Evolutionary conservation across 2,888 invertebrate genomes (phyloP).

Genomic region (Artemia sinica): DNA sequence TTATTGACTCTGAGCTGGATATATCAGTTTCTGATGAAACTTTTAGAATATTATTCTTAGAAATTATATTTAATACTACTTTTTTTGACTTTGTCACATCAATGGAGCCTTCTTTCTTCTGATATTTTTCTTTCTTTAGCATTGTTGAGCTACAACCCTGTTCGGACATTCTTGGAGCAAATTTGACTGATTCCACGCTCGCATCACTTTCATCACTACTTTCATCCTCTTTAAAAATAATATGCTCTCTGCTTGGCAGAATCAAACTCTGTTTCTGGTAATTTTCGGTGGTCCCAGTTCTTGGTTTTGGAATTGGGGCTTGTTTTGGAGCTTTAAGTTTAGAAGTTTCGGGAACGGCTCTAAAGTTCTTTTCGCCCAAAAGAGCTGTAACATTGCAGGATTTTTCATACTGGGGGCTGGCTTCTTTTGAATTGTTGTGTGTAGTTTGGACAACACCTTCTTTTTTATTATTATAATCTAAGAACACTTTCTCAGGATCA

Average conservation of each 20-base stretch:
- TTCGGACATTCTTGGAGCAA: too few species aligned
- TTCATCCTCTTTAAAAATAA: background rate
- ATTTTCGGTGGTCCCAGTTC: background rate
- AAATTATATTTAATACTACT: too few species aligned
- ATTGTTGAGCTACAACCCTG: too few species aligned
- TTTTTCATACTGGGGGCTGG: background rate
- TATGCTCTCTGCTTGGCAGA: background rate
- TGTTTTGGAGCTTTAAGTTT: too few species aligned
- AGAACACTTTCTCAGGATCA: background rate
- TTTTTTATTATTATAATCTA: background rate
- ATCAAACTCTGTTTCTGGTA: background rate
- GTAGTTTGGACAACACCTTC: background rate
- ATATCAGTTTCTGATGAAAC: too few species aligned
- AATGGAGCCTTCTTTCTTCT: too few species aligned
- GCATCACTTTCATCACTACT: background rate
- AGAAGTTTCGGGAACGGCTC: too few species aligned
- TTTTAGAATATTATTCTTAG: too few species aligned
- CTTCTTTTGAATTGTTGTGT: background rate
- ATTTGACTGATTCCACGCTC: background rate
- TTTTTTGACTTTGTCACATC: too few species aligned
- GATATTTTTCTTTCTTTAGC: too few species aligned
- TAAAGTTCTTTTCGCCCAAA: too few species aligned
- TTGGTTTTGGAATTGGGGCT: background rate
- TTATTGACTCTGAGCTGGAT: too few species aligned
- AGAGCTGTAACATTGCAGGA: background rate